Base-by-base conservation (phyloP, 2,797 vertebrate species). In the Danio jaintianensis region DNA sequence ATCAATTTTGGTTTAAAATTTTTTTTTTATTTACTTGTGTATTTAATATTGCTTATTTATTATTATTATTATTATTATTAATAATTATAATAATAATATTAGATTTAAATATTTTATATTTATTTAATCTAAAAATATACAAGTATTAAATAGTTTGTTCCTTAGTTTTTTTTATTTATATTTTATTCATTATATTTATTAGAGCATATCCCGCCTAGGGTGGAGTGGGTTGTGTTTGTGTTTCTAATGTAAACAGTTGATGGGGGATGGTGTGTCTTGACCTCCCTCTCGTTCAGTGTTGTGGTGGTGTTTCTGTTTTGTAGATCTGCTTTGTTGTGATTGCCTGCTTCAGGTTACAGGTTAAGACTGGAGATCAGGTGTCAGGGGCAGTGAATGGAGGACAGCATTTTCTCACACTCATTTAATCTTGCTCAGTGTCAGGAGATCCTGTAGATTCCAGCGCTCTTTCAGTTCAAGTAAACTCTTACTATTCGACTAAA, bases 391-490 rank as follows among this genome's bases (percentile, higher is more conserved):
- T 93, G 90, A 94, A 94, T 91, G 86, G 86, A 82, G 85, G 81
- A 76, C 85, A 83, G 85, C 73, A 82, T 91, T 94, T 94, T 94
- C 93, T 92, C 92, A 94, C 93, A 93, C 89, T 89, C 53, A 59
- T 84, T 89, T 87, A 68, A 79, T 86, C n/a, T 40, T 85, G 85
- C 86, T 86, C 81, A 75, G 43, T 83, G 82, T 81, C 79, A 43
- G 22, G 6, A 62, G 79, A 29, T 29, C 29, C 29, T 29, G 29
- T 29, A 38, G 10, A n/a, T 70, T 70, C 52, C 22, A 56, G n/a
- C 63, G 29, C 43, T 64, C 16, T 50, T 74, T 71, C 22, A 61
- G 22, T 67, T 42, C 48, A 15, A 42, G 13, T 38, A 55, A 45
- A 38, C 50, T 18, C 5, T 70, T 67, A 63, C 38, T 52, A 59